Conservation (phyloP, 2,797 vertebrate genomes). For the Chrysocyon brachyurus region DNA sequence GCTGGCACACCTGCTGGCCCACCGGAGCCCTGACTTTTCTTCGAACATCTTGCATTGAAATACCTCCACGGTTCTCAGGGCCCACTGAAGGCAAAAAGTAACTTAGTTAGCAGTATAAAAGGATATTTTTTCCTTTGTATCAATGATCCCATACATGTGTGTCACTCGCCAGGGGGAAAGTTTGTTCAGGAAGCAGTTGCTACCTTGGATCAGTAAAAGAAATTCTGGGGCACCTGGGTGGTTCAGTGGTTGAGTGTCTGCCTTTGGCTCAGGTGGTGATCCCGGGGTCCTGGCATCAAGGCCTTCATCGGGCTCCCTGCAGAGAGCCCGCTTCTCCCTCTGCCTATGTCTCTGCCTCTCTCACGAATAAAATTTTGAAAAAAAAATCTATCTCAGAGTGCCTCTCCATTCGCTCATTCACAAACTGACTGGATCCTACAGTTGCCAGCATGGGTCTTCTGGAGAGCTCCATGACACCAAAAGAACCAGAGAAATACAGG, state of each 20-base stretch:
- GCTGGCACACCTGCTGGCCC: not conserved
- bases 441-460: not conserved
- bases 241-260: too few relatives aligned
- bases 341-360: too few relatives aligned
- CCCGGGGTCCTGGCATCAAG: too few relatives aligned
- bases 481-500: not conserved
- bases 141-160: not conserved
- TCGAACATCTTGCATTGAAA: not conserved
- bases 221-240: not conserved
- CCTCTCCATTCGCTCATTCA: not conserved
- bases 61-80: constrained; percentile 32
- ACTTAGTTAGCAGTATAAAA: constrained; percentile 13
- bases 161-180: not conserved
- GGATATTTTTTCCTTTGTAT: not conserved
- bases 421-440: not conserved
- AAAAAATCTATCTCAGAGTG: not conserved
- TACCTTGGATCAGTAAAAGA: not conserved
- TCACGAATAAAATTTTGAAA: too few relatives aligned
- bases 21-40: not conserved
- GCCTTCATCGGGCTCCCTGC: too few relatives aligned
- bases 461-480: not conserved
- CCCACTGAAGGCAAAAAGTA: constrained; percentile 35
- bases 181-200: not conserved
- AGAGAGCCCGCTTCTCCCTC: too few relatives aligned
- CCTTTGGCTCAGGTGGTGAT: too few relatives aligned